Evolutionary conservation across 2,797 vertebrate species (phyloP).

Genomic region (Anguilla marmorata): DNA sequence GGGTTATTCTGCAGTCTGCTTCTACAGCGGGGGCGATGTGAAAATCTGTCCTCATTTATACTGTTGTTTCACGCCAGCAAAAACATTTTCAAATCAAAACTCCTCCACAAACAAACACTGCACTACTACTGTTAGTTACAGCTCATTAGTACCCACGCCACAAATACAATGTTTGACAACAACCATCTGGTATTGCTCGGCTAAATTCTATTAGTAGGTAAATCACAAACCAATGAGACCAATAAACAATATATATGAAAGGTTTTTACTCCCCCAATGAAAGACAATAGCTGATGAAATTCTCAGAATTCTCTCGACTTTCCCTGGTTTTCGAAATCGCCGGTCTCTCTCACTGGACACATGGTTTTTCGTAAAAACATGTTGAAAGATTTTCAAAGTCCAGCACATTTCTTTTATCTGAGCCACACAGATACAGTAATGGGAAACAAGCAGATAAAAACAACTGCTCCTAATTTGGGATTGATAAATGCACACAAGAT

Average conservation of each 20-base stretch:
- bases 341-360: slow-evolving; percentile 40
- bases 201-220: background rate
- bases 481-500: slow-evolving; percentile 62
- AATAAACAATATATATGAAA: slow-evolving; percentile 17
- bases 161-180: slow-evolving; percentile 23
- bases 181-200: slow-evolving; percentile 20
- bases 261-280: background rate
- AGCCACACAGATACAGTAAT: slow-evolving; percentile 54
- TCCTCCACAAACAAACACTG: slow-evolving; percentile 44
- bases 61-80: slow-evolving; percentile 38
- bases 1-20: slow-evolving; percentile 50
- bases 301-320: background rate
- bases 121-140: slow-evolving; percentile 47
- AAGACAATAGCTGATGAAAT: slow-evolving; percentile 7
- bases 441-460: slow-evolving; percentile 62
- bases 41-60: slow-evolving; percentile 66
- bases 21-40: slow-evolving; percentile 43
- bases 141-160: slow-evolving; percentile 19
- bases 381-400: slow-evolving; percentile 32
- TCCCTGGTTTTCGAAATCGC: slow-evolving; percentile 18
- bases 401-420: slow-evolving; percentile 54
- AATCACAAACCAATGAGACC: slow-evolving; percentile 16
- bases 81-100: slow-evolving; percentile 42
- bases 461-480: slow-evolving; percentile 58
- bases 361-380: slow-evolving; percentile 26